phyloP scores from a whole-genome alignment of 2,797 vertebrate genomes.

The Micropoecilia bifurca region DNA sequence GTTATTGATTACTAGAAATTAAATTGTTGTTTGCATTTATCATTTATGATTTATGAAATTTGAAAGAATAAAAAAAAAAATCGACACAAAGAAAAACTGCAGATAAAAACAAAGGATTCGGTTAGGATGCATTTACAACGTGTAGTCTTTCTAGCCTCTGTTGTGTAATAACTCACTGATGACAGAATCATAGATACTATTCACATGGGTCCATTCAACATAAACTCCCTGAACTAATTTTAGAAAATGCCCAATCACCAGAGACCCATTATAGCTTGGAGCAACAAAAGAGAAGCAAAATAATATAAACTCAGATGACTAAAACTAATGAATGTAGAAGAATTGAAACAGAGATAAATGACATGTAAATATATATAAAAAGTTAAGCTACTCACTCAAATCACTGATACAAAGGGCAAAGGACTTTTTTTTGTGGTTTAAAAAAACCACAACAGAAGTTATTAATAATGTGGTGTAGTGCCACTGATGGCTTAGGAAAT shows the following conservation, averaged over 20 bases:
- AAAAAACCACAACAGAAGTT: too few relatives aligned
- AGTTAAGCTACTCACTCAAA: too few relatives aligned
- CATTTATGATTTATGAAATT: slow-evolving; percentile 9
- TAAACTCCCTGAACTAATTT: slow-evolving; percentile 48
- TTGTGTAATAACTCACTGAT: slow-evolving; percentile 38
- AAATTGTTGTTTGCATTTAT: background rate
- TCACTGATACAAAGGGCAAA: too few relatives aligned
- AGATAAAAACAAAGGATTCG: background rate
- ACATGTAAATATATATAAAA: slow-evolving; percentile 12
- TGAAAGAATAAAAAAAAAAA: background rate
- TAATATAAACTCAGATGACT: slow-evolving; percentile 21
- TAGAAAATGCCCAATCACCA: slow-evolving; percentile 19
- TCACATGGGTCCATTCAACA: slow-evolving; percentile 47
- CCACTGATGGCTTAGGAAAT: background rate
- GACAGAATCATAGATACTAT: slow-evolving; percentile 31
- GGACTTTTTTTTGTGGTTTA: too few relatives aligned
- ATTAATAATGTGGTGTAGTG: background rate
- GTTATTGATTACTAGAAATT: background rate
- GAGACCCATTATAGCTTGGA: slow-evolving; percentile 30
- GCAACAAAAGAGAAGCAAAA: slow-evolving; percentile 37
- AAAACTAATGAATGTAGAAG: slow-evolving; percentile 17
- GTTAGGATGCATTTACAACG: slow-evolving; percentile 35
- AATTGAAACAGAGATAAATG: slow-evolving; percentile 12
- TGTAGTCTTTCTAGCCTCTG: slow-evolving; percentile 16
- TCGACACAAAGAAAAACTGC: background rate